These are phyloP conservation scores for Corythornis cristatus DNA, from an alignment of 2,113 vertebrate species.

Conservation along the genomic window DNA sequence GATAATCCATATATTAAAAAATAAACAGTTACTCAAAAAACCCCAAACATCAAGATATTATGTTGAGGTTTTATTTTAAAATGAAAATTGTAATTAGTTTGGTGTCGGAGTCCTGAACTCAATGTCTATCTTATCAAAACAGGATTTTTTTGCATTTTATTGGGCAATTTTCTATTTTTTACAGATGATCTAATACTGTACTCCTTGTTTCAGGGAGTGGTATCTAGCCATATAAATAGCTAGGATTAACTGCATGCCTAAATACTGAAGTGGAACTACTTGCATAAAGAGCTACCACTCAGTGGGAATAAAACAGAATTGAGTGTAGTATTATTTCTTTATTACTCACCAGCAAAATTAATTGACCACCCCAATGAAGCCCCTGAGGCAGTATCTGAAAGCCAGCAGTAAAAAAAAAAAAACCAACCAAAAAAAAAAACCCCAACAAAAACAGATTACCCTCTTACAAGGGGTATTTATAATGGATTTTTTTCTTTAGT, in stretches of 20 bases:
- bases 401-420: neutral
- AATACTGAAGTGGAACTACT: conserved; percentile 26
- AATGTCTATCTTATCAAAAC: neutral
- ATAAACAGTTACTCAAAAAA: neutral
- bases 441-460: neutral
- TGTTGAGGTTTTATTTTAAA: neutral
- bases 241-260: conserved; percentile 48
- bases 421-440: too few relatives aligned
- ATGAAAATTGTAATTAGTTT: neutral
- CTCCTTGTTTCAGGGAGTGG: conserved; percentile 24
- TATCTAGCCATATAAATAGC: conserved; percentile 1
- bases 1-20: neutral
- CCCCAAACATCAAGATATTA: neutral
- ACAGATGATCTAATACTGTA: neutral
- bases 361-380: conserved; percentile 57
- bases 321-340: conserved; percentile 62
- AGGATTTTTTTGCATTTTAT: neutral
- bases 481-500: neutral
- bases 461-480: neutral
- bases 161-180: neutral
- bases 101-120: neutral
- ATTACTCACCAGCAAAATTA: conserved; percentile 52
- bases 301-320: conserved; percentile 42
- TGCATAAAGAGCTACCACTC: conserved; percentile 21
- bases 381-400: conserved; percentile 34